Evolutionary conservation across 2,113 vertebrate species (phyloP).

Genomic region (Cebus imitator): DNA sequence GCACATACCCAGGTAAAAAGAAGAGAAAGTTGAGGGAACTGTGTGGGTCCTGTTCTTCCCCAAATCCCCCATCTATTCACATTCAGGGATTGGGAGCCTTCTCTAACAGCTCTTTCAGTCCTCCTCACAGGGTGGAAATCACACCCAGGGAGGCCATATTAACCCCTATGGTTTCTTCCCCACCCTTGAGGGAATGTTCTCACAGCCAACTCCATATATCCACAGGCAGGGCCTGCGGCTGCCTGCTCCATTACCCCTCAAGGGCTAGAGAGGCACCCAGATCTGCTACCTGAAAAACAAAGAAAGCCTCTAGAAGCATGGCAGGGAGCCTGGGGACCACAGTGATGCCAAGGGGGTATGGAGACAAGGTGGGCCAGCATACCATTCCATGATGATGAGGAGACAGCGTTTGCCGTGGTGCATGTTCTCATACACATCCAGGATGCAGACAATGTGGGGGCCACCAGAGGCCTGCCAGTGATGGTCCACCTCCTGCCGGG

Average conservation of each 20-base stretch:
- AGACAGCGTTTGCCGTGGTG: constrained; percentile 96
- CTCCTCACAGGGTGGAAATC: not conserved
- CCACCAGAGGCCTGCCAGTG: constrained; percentile 93
- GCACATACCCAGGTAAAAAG: not conserved
- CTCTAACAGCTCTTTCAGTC: not conserved
- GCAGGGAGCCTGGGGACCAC: not conserved
- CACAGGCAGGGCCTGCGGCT: not conserved
- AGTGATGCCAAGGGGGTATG: not conserved
- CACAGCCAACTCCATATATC: not conserved
- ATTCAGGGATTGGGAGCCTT: not conserved
- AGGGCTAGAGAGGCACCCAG: not conserved
- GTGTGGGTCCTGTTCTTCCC: not conserved
- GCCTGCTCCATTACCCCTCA: not conserved
- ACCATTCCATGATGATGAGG: constrained; percentile 99
- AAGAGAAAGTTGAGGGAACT: not conserved
- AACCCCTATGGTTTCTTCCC: not conserved
- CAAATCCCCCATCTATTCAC: not conserved
- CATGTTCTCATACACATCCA: constrained; percentile 97
- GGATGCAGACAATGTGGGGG: constrained; percentile 91
- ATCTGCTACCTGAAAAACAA: not conserved
- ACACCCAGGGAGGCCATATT: not conserved
- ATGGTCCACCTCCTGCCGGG: constrained; percentile 94
- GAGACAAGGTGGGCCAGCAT: constrained; percentile 2
- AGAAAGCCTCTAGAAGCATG: not conserved
- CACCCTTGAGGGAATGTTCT: not conserved